These are phyloP conservation scores for Coregonus suidteri DNA, from an alignment of 2,797 vertebrate species.

Conservation along the genomic window DNA sequence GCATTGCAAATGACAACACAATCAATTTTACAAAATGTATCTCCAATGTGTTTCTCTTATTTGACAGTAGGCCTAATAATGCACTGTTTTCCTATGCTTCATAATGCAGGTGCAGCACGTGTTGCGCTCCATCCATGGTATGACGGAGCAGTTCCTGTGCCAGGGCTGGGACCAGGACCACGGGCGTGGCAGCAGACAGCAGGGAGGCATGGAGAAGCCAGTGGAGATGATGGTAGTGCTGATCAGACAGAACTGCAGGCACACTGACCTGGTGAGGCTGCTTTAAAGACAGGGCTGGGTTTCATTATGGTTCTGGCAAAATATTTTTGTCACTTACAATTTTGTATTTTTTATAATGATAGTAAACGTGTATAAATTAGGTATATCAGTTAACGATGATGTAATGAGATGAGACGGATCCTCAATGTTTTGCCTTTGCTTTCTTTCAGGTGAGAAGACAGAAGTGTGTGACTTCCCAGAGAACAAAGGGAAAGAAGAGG, in stretches of 20 bases:
- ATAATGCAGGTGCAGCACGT: constrained; percentile 63
- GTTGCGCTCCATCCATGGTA: constrained; percentile 69
- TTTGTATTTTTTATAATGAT: too few species aligned
- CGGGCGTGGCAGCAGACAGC: constrained; percentile 20
- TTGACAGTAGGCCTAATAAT: neutral
- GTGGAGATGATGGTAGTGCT: constrained; percentile 69
- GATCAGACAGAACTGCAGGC: constrained; percentile 68
- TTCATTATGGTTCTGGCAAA: too few species aligned
- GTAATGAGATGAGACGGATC: neutral
- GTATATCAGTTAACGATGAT: neutral
- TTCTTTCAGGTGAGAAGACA: constrained; percentile 60
- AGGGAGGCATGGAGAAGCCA: constrained; percentile 50
- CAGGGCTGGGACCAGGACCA: constrained; percentile 30
- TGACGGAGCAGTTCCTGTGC: constrained; percentile 66
- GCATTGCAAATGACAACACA: neutral
- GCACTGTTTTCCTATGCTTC: neutral
- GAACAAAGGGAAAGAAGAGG: constrained; percentile 60
- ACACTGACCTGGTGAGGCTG: constrained; percentile 57
- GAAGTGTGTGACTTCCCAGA: constrained; percentile 57
- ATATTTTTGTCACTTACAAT: too few species aligned
- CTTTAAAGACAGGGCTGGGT: neutral
- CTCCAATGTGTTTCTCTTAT: neutral
- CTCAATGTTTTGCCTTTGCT: constrained; percentile 4
- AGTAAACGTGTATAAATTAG: too few species aligned
- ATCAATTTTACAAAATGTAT: neutral